A percentile compares a stretch with the other conserved stretches of the same genome.
Evolutionary conservation across 1,140 invertebrate species (phyloP).

Genomic region (Drosophila pectinifera): DNA sequence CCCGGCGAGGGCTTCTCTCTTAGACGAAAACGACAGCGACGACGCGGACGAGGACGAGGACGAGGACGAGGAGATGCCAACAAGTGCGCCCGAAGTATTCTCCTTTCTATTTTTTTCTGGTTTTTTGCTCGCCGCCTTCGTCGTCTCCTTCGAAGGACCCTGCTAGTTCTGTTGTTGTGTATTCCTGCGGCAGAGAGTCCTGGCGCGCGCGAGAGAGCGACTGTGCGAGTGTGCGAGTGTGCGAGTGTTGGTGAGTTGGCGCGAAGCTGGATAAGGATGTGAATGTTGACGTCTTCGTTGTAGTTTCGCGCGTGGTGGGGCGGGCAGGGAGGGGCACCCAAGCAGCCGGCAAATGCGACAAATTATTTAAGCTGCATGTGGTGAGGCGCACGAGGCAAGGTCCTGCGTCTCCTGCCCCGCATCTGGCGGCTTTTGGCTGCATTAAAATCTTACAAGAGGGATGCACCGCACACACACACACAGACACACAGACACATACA

Average conservation of each 20-base stretch:
- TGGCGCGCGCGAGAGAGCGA: conserved; percentile 7
- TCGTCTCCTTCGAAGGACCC: conserved; percentile 12
- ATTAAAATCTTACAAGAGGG: conserved; percentile 54
- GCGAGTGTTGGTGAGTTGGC: conserved; percentile 10
- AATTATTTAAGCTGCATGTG: conserved; percentile 77
- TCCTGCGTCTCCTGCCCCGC: not conserved
- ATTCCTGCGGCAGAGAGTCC: conserved; percentile 1
- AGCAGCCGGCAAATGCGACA: conserved; percentile 63
- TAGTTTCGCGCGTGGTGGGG: conserved; percentile 49
- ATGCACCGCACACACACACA: conserved; percentile 13
- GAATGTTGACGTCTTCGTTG: conserved; percentile 73
- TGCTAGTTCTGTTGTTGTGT: too few species aligned
- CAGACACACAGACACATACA: not conserved
- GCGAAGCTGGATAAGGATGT: conserved; percentile 29
- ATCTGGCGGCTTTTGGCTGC: conserved; percentile 29
- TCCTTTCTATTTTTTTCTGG: conserved; percentile 28
- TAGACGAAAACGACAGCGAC: conserved; percentile 51
- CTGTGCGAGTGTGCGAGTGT: not conserved
- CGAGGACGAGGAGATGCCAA: conserved; percentile 65
- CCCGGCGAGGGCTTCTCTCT: conserved; percentile 42
- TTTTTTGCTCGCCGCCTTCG: not conserved
- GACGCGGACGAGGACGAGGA: not conserved
- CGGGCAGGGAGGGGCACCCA: not conserved
- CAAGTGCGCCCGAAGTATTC: conserved; percentile 71
- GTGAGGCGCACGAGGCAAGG: conserved; percentile 17